Conservation (phyloP, 2,888 invertebrate species). For the Elysia crispata region DNA sequence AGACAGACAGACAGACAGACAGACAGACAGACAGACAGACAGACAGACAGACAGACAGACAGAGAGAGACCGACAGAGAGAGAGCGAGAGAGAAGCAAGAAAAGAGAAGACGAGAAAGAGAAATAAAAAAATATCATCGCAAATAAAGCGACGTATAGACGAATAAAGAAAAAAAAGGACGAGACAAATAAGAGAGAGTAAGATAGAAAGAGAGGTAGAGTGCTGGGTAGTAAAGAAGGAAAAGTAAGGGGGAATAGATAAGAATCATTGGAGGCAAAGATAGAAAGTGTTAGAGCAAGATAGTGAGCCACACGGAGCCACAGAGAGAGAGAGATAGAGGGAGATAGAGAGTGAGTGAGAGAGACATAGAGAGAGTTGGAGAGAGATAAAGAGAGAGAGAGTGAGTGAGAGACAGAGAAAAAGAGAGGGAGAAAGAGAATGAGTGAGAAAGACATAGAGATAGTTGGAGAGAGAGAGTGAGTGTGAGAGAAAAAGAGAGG, state of each 20-base stretch:
- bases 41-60: constrained; percentile 39
- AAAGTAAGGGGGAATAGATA: background rate
- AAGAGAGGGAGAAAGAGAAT: background rate
- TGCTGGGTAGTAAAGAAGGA: background rate
- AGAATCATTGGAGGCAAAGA: background rate
- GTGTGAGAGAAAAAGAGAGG: too few relatives aligned
- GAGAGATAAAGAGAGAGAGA: background rate
- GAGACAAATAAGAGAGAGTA: background rate
- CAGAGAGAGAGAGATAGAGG: background rate
- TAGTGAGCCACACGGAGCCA: background rate
- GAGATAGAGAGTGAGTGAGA: background rate
- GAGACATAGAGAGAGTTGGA: background rate
- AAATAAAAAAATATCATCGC: background rate
- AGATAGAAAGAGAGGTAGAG: background rate
- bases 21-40: constrained; percentile 38
- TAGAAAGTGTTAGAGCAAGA: background rate
- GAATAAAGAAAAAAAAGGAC: background rate
- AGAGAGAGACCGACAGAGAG: too few relatives aligned
- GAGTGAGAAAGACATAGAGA: too few relatives aligned
- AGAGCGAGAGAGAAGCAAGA: too few relatives aligned
- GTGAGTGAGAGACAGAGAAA: background rate
- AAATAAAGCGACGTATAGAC: constrained; percentile 2
- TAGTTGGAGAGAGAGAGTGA: too few relatives aligned
- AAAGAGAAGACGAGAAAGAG: constrained; percentile 11
- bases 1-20: constrained; percentile 38